phyloP scores from a whole-genome alignment of 2,113 vertebrate species.

The Cyprinus carpio region DNA sequence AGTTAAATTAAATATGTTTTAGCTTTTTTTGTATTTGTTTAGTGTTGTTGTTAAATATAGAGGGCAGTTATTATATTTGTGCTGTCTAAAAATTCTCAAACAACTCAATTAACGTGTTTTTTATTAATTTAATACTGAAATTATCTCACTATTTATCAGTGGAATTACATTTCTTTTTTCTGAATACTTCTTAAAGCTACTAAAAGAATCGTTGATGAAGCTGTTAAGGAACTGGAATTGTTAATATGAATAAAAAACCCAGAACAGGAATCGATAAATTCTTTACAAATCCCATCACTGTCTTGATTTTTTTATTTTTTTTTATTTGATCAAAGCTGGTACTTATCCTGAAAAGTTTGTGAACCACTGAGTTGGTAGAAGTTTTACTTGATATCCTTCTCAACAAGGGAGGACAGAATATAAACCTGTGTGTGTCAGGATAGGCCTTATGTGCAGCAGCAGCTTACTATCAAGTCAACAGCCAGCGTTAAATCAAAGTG shows the following conservation, averaged over 20 bases:
- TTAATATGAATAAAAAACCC: neutral
- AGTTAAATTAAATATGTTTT: neutral
- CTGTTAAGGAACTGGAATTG: neutral
- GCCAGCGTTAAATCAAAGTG: slow-evolving; percentile 30
- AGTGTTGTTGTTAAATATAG: neutral
- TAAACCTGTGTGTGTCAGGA: slow-evolving; percentile 13
- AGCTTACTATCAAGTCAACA: slow-evolving; percentile 25
- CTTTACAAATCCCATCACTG: neutral
- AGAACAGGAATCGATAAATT: neutral
- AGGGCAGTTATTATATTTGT: neutral
- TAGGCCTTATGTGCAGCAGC: neutral
- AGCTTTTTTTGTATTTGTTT: neutral
- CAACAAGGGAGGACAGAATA: neutral
- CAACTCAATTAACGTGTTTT: neutral
- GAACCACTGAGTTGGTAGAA: neutral
- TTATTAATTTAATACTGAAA: neutral
- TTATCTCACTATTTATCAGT: neutral
- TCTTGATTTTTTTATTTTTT: neutral
- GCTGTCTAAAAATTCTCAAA: neutral
- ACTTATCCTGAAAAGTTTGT: neutral
- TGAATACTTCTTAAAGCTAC: neutral
- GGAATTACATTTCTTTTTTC: neutral
- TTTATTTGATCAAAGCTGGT: neutral
- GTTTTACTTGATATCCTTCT: neutral
- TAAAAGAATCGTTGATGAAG: slow-evolving; percentile 11